Conservation (phyloP, 2,888 invertebrate genomes). For the Halictus ligatus region DNA sequence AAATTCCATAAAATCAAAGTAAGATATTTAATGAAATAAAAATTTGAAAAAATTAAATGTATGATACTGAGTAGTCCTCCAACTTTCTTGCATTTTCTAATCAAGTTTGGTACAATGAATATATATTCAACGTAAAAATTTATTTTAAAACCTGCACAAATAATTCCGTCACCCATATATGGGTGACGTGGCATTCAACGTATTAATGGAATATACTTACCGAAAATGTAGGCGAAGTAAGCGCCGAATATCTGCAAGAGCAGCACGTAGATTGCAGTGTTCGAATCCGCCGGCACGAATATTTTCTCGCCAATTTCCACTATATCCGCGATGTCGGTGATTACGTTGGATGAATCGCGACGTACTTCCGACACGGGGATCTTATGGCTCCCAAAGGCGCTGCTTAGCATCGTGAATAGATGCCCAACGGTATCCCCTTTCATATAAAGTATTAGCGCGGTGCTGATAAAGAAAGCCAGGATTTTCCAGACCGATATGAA, state of each 20-base stretch:
- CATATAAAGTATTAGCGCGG: conserved; percentile 90
- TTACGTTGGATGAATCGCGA: conserved; percentile 81
- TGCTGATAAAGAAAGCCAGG: conserved; percentile 90
- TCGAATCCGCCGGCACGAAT: conserved; percentile 89
- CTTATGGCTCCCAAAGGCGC: conserved; percentile 91
- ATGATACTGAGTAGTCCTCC: no score
- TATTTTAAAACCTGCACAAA: no score
- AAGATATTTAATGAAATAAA: no score
- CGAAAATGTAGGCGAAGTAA: conserved; percentile 95
- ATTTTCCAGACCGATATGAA: conserved; percentile 97
- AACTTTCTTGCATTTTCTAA: no score
- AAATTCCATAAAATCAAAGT: no score
- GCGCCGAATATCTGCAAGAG: conserved; percentile 93
- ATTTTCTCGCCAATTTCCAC: conserved; percentile 91
- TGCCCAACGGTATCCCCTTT: conserved; percentile 91
- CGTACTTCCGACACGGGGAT: conserved; percentile 91
- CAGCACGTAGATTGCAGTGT: conserved; percentile 91
- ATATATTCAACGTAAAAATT: no score
- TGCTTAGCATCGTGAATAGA: conserved; percentile 90
- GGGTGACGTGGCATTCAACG: no score
- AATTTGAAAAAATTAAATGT: no score
- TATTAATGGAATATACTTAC: conserved; percentile 77
- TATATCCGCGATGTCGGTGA: conserved; percentile 89
- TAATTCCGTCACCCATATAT: no score
- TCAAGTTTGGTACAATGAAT: no score